These are phyloP conservation scores for Pelvicachromis taeniatus DNA, from an alignment of 2,113 vertebrate genomes.

Conservation along the genomic window DNA sequence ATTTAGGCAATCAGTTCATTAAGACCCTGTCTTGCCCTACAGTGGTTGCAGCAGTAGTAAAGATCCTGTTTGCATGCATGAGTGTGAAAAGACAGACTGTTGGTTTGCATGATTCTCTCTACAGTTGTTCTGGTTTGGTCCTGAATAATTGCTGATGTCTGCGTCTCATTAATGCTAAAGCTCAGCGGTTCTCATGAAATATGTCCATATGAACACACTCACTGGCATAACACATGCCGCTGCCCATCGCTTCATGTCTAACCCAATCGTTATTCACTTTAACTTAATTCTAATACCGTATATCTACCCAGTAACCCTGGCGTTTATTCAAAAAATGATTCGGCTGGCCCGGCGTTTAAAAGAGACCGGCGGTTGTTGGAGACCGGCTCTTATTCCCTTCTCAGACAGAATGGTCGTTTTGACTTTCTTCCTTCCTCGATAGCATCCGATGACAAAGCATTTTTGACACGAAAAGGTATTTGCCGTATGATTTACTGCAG, in stretches of 20 bases:
- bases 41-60: too few species aligned
- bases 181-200: neutral
- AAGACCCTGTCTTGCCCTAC: neutral
- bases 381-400: too few species aligned
- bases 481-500: too few species aligned
- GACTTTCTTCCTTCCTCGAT: too few species aligned
- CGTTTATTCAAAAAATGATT: too few species aligned
- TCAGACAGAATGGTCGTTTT: too few species aligned
- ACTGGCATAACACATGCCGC: neutral
- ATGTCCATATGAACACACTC: neutral
- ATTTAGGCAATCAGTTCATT: neutral
- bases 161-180: conserved; percentile 21
- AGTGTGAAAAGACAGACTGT: neutral
- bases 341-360: too few species aligned
- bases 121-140: neutral
- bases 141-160: conserved; percentile 40
- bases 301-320: too few species aligned
- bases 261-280: neutral
- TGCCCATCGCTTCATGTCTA: neutral
- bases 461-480: too few species aligned
- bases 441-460: too few species aligned
- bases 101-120: neutral
- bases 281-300: neutral
- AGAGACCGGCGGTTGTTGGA: too few species aligned
- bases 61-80: neutral